Conservation (phyloP, 2,888 invertebrate species). For the Agrotis ipsilon region DNA sequence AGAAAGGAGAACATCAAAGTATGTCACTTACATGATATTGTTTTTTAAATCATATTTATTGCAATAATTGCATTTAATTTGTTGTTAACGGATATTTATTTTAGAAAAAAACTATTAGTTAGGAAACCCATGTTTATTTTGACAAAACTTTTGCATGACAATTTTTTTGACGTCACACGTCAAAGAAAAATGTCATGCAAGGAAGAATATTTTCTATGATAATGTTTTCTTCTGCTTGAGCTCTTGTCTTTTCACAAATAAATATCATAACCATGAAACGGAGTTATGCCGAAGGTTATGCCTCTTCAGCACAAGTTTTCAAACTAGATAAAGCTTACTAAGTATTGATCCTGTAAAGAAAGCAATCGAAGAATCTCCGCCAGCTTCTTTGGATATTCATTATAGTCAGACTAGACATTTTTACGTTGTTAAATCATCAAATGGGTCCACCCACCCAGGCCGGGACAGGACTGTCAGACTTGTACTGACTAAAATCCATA, state of each 20-base stretch:
- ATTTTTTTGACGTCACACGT: conserved; percentile 4
- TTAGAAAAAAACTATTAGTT: neutral
- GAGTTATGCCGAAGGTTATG: too few relatives aligned
- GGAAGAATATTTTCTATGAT: neutral
- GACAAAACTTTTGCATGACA: conserved; percentile 9
- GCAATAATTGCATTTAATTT: conserved; percentile 7
- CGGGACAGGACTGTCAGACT: too few relatives aligned
- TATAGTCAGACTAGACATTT: too few relatives aligned
- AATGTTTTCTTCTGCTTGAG: neutral
- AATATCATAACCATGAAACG: neutral
- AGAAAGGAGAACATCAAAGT: neutral
- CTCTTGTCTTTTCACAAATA: too few relatives aligned
- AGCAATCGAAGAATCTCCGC: neutral
- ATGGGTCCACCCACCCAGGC: too few relatives aligned
- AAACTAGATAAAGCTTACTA: neutral
- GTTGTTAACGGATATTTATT: neutral
- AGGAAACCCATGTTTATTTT: neutral
- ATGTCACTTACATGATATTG: conserved; percentile 30
- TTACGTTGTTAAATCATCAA: too few relatives aligned
- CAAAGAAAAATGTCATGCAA: neutral
- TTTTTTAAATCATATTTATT: conserved; percentile 10
- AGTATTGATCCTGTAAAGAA: neutral
- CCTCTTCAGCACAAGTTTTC: neutral
- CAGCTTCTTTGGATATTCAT: neutral
- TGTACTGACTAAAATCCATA: too few relatives aligned